phyloP scores from a whole-genome alignment of 1,140 invertebrate species.

The Atta colombica region DNA sequence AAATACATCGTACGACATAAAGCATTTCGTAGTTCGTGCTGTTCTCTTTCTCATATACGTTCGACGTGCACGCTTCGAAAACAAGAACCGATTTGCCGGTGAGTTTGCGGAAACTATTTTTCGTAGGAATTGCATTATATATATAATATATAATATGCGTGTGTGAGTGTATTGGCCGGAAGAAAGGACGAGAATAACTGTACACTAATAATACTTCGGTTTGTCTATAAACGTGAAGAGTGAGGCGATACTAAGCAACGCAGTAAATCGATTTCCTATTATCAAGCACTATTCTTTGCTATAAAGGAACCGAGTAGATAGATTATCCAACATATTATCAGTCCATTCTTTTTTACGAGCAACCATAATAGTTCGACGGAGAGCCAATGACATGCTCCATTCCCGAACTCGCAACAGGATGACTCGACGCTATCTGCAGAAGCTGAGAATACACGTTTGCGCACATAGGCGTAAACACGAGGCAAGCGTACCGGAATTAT shows the following conservation, averaged over 20 bases:
- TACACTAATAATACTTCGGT: slow-evolving; percentile 62
- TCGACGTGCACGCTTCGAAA: slow-evolving; percentile 15
- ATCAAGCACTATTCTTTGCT: slow-evolving; percentile 65
- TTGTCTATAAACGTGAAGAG: slow-evolving; percentile 17
- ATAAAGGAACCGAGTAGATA: slow-evolving; percentile 68
- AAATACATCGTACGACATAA: slow-evolving; percentile 15
- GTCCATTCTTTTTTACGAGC: slow-evolving; percentile 65
- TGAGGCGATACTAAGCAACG: slow-evolving; percentile 32
- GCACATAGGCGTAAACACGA: slow-evolving; percentile 53
- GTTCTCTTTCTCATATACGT: neutral
- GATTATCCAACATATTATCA: slow-evolving; percentile 73
- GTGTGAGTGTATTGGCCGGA: too few species aligned
- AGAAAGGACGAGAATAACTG: slow-evolving; percentile 27
- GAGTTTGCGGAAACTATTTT: slow-evolving; percentile 63
- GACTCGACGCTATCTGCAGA: slow-evolving; percentile 47
- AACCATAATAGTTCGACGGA: slow-evolving; percentile 47
- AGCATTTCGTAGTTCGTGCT: slow-evolving; percentile 32
- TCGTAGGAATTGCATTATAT: slow-evolving; percentile 5
- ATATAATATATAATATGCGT: neutral
- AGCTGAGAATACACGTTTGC: slow-evolving; percentile 27
- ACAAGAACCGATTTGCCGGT: slow-evolving; percentile 57
- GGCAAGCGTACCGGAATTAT: slow-evolving; percentile 35
- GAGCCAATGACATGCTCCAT: slow-evolving; percentile 64
- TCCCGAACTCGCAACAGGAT: slow-evolving; percentile 39
- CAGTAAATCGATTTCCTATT: slow-evolving; percentile 76